Percentiles rank a stretch among this genome's conserved stretches.
These are phyloP conservation scores for Falcaria lacertinaria DNA, from an alignment of 2,888 invertebrate species.

Conservation along the genomic window DNA sequence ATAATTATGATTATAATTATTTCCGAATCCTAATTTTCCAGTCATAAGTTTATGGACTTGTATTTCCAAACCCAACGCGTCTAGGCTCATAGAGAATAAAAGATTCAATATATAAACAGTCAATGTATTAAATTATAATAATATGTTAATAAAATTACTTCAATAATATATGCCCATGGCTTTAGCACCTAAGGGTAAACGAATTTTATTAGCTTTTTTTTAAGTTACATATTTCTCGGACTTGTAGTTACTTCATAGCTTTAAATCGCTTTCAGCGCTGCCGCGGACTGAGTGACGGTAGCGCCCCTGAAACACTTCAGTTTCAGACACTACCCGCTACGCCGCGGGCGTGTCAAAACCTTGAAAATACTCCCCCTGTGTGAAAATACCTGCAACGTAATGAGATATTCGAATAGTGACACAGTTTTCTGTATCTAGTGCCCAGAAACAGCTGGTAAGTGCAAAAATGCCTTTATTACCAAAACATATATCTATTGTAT, in stretches of 20 bases:
- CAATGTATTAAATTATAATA: no score
- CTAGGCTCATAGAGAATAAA: no score
- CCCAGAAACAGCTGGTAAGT: background rate
- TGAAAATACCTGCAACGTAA: conserved; percentile 32
- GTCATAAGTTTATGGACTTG: no score
- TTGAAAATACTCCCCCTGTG: conserved; percentile 12
- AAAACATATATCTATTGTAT: no score
- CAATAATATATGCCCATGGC: no score
- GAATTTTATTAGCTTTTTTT: background rate
- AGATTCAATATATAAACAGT: no score
- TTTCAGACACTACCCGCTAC: conserved; percentile 35
- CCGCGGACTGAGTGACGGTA: conserved; percentile 30
- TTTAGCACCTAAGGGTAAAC: no score
- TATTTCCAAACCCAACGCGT: no score
- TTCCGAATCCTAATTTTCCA: no score
- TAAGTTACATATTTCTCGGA: background rate
- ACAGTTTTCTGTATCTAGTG: conserved; percentile 32
- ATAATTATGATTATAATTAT: no score
- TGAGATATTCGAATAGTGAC: conserved; percentile 24
- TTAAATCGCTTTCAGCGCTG: conserved; percentile 27
- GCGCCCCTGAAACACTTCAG: conserved; percentile 38
- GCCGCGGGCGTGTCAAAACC: conserved; percentile 21
- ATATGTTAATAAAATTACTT: no score
- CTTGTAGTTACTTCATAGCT: conserved; percentile 11
- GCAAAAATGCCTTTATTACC: no score